Evolutionary conservation across 2,113 vertebrate genomes (phyloP).

Genomic region (Meriones unguiculatus): DNA sequence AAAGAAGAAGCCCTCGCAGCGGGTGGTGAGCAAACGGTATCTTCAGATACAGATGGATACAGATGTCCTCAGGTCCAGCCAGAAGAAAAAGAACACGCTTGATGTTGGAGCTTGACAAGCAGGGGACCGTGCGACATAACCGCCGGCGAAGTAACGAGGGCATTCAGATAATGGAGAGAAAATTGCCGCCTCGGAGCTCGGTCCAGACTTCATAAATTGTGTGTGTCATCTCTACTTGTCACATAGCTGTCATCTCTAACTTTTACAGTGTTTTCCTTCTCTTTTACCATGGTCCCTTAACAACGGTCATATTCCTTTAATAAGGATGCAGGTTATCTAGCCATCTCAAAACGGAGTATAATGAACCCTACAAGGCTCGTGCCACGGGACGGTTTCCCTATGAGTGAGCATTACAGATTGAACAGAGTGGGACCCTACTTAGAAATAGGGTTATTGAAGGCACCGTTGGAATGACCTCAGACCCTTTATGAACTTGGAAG

Average conservation of each 20-base stretch:
- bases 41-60: too few relatives aligned
- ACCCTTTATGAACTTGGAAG: neutral
- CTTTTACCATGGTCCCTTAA: neutral
- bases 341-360: neutral
- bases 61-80: neutral
- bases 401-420: neutral
- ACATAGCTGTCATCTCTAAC: neutral
- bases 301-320: neutral
- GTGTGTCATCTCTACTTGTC: neutral
- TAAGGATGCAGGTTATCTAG: neutral
- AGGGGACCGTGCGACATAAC: neutral
- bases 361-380: neutral
- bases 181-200: neutral
- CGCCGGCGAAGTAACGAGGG: neutral
- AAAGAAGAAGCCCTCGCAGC: conserved; percentile 19
- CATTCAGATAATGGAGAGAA: neutral
- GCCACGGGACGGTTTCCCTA: neutral
- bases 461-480: neutral
- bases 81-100: neutral
- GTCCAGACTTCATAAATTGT: conserved; percentile 18
- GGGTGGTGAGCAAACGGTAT: neutral
- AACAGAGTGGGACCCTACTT: neutral
- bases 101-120: conserved; percentile 35
- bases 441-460: neutral
- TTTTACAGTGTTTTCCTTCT: neutral